These are phyloP conservation scores for Nettapus auritus DNA, from an alignment of 2,113 vertebrate species.

Conservation along the genomic window DNA sequence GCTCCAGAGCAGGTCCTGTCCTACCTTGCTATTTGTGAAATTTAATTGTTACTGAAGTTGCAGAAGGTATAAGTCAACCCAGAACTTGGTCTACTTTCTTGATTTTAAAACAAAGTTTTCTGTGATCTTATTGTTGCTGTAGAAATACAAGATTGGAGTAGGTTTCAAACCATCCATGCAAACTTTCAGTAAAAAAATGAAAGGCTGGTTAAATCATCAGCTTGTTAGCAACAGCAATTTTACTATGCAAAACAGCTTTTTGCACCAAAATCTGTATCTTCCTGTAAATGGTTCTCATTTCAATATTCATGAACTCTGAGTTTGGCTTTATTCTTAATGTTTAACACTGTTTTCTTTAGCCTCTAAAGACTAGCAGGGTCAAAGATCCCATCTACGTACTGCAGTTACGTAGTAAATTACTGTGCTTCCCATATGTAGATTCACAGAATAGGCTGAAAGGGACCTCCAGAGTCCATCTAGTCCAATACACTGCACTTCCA, in stretches of 20 bases:
- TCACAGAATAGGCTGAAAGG: background rate
- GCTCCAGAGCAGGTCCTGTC: background rate
- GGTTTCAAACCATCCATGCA: background rate
- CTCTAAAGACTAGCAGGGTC: background rate
- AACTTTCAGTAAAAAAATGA: background rate
- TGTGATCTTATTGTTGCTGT: background rate
- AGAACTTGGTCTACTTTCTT: background rate
- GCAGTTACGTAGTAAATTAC: background rate
- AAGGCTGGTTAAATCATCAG: background rate
- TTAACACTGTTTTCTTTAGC: background rate
- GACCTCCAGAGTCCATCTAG: background rate
- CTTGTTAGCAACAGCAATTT: background rate
- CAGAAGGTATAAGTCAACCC: background rate
- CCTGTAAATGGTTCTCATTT: background rate
- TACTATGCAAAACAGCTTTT: background rate
- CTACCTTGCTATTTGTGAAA: background rate
- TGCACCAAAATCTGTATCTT: background rate
- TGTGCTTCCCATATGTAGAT: background rate
- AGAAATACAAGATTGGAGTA: background rate
- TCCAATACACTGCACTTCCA: background rate
- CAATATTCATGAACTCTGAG: background rate
- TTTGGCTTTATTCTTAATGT: background rate
- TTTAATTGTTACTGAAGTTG: background rate
- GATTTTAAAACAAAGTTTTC: background rate
- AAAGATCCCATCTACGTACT: background rate